These are phyloP conservation scores for Threskiornis aethiopicus DNA, from an alignment of 2,797 vertebrate species.

Conservation along the genomic window DNA sequence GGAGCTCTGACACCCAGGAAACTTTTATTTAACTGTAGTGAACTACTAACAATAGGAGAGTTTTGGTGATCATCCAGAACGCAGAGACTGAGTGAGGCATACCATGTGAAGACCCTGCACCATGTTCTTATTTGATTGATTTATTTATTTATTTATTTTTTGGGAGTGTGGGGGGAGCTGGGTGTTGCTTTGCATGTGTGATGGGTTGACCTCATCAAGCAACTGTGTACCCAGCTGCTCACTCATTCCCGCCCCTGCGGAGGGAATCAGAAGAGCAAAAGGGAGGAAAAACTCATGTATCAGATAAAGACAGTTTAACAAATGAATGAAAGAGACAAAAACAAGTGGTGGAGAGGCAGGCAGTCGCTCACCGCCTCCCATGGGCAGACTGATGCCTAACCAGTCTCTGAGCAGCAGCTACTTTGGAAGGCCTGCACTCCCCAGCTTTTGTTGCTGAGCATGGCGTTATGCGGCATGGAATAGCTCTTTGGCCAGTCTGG, in stretches of 20 bases:
- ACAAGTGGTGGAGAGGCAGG: background rate
- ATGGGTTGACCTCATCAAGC: background rate
- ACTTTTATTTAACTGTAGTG: background rate
- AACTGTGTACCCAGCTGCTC: background rate
- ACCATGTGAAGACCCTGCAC: background rate
- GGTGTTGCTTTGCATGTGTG: background rate
- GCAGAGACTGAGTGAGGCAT: background rate
- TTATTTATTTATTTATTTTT: background rate
- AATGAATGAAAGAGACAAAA: background rate
- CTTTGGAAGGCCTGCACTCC: background rate
- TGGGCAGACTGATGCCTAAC: rapidly evolving
- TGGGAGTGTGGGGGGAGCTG: background rate
- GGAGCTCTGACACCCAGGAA: background rate
- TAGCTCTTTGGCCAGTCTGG: background rate
- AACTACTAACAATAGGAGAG: background rate
- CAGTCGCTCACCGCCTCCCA: background rate
- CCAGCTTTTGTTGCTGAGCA: background rate
- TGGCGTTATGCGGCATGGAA: rapidly evolving
- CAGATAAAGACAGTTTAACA: background rate
- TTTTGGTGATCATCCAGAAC: background rate
- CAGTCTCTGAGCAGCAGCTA: background rate
- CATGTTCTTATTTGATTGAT: background rate
- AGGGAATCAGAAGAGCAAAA: background rate
- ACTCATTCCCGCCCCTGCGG: background rate
- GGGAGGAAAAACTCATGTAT: background rate